phyloP scores from a whole-genome alignment of 2,888 invertebrate species.

The Ophioninae sp. region DNA sequence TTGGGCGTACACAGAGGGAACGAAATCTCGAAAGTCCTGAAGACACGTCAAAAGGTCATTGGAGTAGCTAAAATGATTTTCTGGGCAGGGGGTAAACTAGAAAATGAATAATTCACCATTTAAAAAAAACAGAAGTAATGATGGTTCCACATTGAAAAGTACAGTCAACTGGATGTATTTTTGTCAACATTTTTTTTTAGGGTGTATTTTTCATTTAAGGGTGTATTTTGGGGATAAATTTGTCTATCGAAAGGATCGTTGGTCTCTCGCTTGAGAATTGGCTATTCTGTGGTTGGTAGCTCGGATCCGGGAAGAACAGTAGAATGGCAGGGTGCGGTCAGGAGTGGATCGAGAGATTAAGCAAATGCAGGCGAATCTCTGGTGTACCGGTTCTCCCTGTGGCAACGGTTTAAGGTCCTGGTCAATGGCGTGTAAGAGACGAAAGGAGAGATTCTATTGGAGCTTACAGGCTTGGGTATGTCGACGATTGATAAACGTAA shows the following conservation, averaged over 20 bases:
- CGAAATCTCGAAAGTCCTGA: neutral
- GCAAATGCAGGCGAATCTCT: conserved; percentile 67
- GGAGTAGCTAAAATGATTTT: too few species aligned
- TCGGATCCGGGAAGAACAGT: conserved; percentile 34
- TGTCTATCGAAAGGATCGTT: conserved; percentile 15
- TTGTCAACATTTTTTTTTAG: too few species aligned
- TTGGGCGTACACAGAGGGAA: conserved; percentile 21
- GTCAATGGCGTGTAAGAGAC: conserved; percentile 79
- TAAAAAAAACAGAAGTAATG: too few species aligned
- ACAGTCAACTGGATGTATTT: too few species aligned
- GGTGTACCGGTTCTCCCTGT: conserved; percentile 64
- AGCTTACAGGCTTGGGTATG: conserved; percentile 25
- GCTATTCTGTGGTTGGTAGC: conserved; percentile 52
- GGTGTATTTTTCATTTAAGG: neutral
- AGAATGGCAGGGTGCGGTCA: conserved; percentile 39
- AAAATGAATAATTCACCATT: too few species aligned
- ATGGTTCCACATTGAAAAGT: too few species aligned
- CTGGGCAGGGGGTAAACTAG: too few species aligned
- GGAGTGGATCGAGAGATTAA: conserved; percentile 71
- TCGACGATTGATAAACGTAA: conserved; percentile 3
- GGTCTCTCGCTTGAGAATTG: conserved; percentile 37
- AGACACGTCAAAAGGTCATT: neutral
- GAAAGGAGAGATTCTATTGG: conserved; percentile 66
- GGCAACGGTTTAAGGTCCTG: conserved; percentile 75
- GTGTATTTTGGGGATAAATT: conserved; percentile 13